phyloP scores from a whole-genome alignment of 2,797 vertebrate species.

The Brachyalestes nurse region DNA sequence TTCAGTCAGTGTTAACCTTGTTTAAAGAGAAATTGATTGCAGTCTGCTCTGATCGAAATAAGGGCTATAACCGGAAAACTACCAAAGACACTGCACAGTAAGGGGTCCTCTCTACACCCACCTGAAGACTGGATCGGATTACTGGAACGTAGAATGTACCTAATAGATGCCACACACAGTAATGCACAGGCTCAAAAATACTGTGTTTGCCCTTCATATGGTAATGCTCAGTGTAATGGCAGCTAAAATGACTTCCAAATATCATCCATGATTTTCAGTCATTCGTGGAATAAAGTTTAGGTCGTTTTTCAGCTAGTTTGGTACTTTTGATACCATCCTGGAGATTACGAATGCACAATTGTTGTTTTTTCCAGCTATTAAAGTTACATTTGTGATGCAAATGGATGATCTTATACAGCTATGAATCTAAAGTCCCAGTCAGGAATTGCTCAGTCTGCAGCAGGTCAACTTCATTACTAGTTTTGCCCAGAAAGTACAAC shows the following conservation, averaged over 20 bases:
- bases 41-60: constrained; percentile 24
- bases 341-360: constrained; percentile 12
- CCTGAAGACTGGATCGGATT: constrained; percentile 47
- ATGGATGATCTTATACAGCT: neutral
- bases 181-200: constrained; percentile 14
- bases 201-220: constrained; percentile 10
- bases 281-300: constrained; percentile 2
- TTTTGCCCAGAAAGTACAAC: neutral
- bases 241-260: constrained; percentile 28
- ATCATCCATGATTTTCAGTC: constrained; percentile 15
- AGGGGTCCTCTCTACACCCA: constrained; percentile 25
- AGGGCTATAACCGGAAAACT: constrained; percentile 38
- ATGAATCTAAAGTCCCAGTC: neutral
- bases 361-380: constrained; percentile 2
- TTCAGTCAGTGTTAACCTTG: constrained; percentile 48
- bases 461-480: neutral
- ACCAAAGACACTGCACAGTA: constrained; percentile 40
- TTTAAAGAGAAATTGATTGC: constrained; percentile 20
- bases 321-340: constrained; percentile 15
- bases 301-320: constrained; percentile 5
- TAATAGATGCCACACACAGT: constrained; percentile 23
- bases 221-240: constrained; percentile 39
- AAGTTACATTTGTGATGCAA: neutral
- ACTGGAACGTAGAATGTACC: constrained; percentile 31
- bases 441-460: neutral